Base-by-base conservation (phyloP, 30 jellyfish, hydroid and myxozoan genomes). In the Aurelia aurita complex sp. Pacific region DNA sequence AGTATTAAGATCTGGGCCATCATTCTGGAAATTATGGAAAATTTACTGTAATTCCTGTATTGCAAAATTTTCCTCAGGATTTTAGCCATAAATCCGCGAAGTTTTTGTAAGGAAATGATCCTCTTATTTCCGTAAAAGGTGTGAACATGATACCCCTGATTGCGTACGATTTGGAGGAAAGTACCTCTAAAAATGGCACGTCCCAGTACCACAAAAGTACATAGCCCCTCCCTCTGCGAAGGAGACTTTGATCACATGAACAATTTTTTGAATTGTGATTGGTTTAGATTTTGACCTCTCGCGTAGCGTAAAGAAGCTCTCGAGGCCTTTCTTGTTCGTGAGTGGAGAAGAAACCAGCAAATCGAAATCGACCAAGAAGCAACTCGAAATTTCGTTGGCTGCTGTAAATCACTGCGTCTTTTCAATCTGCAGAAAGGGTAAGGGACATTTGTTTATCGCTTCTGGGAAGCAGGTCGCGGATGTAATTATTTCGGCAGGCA, bases 371-470 rank as follows among this genome's bases (percentile, higher is more conserved):
- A 65, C 85, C 74, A 75, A 69, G 57, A 57, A 70, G 42, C 85
- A 88, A 67, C 92, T 80, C 92, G 97, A 75, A 76, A 77, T 88
- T 88, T 81, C 97, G 97, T 88, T 88, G 97, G 97, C 85, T 81
- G 85, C 71, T 82, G 85, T 16, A 71, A 73, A 82, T 64, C 59
- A 71, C 74, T 43, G 67, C 91, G 74, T 34, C 90, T 69, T 82
- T 82, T 82, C 91, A 82, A 82, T 81, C 84, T 23, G 61, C 35
- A 50, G 40, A 82, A 66, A 53, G 85, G 79, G 85, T 78, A 55
- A 60, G 33, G 80, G 67, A 74, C 75, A 53, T 69, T 86, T 76
- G 69, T 13, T 76, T 67, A 68, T 34, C 71, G 18, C 40, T 85
- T 74, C 83, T 78, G 67, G 86, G 80, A 62, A 72, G 71, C 76